Evolutionary conservation across 1,140 invertebrate species (phyloP).

Genomic region (Penaeus vannamei): DNA sequence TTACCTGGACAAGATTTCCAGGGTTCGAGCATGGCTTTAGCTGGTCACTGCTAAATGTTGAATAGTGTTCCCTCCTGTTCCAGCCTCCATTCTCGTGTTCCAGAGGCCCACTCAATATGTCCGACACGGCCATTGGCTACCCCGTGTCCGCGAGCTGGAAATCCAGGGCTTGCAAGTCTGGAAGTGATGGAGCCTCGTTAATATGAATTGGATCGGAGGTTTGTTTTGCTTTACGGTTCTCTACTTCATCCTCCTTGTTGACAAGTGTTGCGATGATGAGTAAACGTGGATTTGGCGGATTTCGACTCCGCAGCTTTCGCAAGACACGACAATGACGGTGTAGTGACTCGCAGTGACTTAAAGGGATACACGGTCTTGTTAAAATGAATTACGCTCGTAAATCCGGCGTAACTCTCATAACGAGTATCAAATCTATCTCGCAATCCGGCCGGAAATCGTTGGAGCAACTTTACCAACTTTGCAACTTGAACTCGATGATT

Average conservation of each 20-base stretch:
- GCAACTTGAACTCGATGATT: no score
- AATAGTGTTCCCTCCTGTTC: conserved; percentile 43
- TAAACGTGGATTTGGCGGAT: no score
- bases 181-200: conserved; percentile 36
- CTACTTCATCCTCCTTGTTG: no score
- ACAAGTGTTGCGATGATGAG: no score
- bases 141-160: not conserved
- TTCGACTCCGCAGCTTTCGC: no score
- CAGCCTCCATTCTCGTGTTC: conserved; percentile 37
- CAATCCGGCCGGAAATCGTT: no score
- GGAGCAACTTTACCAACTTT: not conserved
- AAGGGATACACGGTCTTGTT: no score
- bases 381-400: no score
- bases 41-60: conserved; percentile 53
- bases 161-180: conserved; percentile 6
- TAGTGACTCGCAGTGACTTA: no score
- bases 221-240: not conserved
- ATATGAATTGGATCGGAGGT: conserved; percentile 7
- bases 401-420: no score
- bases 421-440: no score
- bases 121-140: conserved; percentile 58
- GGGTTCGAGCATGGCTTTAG: conserved; percentile 6
- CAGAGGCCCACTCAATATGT: conserved; percentile 59
- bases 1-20: conserved; percentile 54
- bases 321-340: no score